phyloP scores from a whole-genome alignment of 2,113 vertebrate species.

The Seriola aureovittata region DNA sequence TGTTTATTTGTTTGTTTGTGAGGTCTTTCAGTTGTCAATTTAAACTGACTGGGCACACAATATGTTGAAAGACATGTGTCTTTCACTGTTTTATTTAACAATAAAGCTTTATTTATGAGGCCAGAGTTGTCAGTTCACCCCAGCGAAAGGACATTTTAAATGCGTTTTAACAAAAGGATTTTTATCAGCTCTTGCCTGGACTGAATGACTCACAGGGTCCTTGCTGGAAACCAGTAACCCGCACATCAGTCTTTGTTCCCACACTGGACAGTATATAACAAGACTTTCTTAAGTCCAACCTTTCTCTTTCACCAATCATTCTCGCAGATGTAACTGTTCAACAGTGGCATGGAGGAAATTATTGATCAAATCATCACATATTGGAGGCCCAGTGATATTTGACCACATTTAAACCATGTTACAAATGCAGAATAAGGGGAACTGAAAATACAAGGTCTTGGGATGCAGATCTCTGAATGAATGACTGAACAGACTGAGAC shows the following conservation, averaged over 20 bases:
- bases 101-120: constrained; percentile 88
- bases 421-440: constrained; percentile 57
- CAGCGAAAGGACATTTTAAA: constrained; percentile 64
- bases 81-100: constrained; percentile 84
- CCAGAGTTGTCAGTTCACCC: constrained; percentile 66
- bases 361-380: constrained; percentile 43
- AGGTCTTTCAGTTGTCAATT: constrained; percentile 73
- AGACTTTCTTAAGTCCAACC: constrained; percentile 63
- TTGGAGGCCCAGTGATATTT: constrained; percentile 53
- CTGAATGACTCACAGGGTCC: constrained; percentile 67
- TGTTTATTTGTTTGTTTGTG: constrained; percentile 79
- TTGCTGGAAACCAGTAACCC: constrained; percentile 76
- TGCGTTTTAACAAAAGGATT: constrained; percentile 64
- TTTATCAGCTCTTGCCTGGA: constrained; percentile 64
- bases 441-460: constrained; percentile 57
- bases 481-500: constrained; percentile 66
- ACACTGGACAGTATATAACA: constrained; percentile 75
- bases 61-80: constrained; percentile 70
- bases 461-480: constrained; percentile 55
- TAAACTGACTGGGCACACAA: constrained; percentile 72
- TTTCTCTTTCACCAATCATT: constrained; percentile 61
- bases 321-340: constrained; percentile 62
- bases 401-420: constrained; percentile 63
- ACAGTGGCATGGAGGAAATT: constrained; percentile 35
- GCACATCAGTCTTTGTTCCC: constrained; percentile 70